A percentile compares a stretch with the other conserved stretches of the same genome.
Evolutionary conservation across 2,797 vertebrate species (phyloP).

Genomic region (Sebastes miniatus): DNA sequence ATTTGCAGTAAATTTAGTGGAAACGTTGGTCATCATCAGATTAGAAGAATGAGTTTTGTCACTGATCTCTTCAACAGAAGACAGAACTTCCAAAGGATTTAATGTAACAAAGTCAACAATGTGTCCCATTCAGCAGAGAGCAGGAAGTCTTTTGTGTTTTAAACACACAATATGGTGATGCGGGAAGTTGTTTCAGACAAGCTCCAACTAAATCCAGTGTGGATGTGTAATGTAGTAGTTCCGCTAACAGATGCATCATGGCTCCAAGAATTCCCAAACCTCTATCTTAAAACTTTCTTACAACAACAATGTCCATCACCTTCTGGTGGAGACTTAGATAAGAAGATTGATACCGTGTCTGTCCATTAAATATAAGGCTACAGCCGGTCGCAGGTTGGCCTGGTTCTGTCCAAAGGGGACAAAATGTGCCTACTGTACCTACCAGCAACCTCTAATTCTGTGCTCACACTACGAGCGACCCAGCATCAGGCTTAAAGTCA

Average conservation of each 20-base stretch:
- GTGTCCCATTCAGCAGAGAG: not conserved
- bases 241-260: not conserved
- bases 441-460: not conserved
- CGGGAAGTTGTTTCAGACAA: too few species aligned
- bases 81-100: not conserved
- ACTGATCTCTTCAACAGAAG: not conserved
- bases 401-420: not conserved
- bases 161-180: not conserved
- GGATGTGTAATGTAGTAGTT: not conserved
- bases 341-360: too few species aligned
- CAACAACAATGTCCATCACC: not conserved
- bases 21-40: not conserved
- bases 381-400: too few species aligned
- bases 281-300: not conserved
- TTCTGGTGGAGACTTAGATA: not conserved
- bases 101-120: not conserved
- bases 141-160: not conserved
- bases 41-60: not conserved
- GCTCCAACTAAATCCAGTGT: not conserved
- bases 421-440: not conserved
- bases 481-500: too few species aligned
- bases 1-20: not conserved
- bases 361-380: too few species aligned
- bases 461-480: too few species aligned
- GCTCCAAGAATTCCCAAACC: not conserved